Conservation (phyloP, 2,888 invertebrate species). For the Phania funesta region DNA sequence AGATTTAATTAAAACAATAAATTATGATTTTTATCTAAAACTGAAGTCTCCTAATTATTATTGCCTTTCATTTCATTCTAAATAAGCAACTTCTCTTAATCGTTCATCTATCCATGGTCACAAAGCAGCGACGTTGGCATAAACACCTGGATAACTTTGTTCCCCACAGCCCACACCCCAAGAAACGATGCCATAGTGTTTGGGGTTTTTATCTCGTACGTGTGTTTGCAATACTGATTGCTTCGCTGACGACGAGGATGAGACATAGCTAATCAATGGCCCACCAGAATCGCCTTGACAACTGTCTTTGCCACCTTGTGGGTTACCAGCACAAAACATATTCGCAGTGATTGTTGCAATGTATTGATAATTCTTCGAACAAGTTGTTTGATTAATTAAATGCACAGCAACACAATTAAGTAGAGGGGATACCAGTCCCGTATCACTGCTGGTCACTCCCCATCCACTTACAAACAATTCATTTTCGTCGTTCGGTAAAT, state of each 20-base stretch:
- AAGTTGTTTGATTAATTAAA: conserved; percentile 69
- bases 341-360: conserved; percentile 72
- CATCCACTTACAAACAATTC: conserved; percentile 74
- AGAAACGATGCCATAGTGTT: conserved; percentile 75
- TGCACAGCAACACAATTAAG: conserved; percentile 72
- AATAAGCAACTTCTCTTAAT: conserved; percentile 30
- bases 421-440: conserved; percentile 68
- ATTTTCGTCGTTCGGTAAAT: conserved; percentile 56
- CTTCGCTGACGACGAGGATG: not conserved
- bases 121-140: conserved; percentile 71
- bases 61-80: not conserved
- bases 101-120: conserved; percentile 73
- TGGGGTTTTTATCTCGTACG: conserved; percentile 40
- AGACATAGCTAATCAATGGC: conserved; percentile 72
- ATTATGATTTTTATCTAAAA: no score
- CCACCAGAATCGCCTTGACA: conserved; percentile 77
- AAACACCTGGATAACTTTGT: conserved; percentile 74
- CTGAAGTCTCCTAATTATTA: no score
- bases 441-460: conserved; percentile 74
- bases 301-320: conserved; percentile 71
- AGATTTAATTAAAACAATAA: not conserved
- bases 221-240: not conserved
- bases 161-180: conserved; percentile 76
- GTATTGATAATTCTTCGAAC: conserved; percentile 70
- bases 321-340: conserved; percentile 75